Base-by-base conservation (phyloP, 2,888 invertebrate species). In the Patella depressa region DNA sequence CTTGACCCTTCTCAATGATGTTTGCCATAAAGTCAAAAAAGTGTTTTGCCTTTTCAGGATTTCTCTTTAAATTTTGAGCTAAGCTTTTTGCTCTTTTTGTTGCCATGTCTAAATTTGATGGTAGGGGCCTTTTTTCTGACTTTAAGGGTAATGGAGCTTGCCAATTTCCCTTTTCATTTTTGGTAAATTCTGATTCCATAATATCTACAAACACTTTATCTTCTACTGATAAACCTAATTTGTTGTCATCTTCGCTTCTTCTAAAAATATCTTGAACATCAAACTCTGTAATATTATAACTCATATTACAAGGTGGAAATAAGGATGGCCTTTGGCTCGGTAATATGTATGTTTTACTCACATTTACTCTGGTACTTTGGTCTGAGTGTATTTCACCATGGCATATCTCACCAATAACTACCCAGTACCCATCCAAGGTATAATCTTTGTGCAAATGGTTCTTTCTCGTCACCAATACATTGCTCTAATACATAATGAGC, bases 1-100 rank as follows among this genome's bases (percentile, higher is more conserved):
- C 77, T 54, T 54, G 59, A 17, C 70, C 53, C 3, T 17, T 59
- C 17, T 59, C 65, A 12, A 77, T 5, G 65, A 59, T 11, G 14
- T 69, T 70, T 15, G 59, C 55, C 77, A 76, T 76, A 57, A 74
- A 76, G 11, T 17, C 34, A 24, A 74, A 17, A 34, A 74, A 59
- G 53, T 76, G 77, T 54, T 74, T n/a, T 24, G 17, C 3, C 45
- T 76, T 74, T 12, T 15, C n/a, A 15, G 53, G 69, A 24, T 73
- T 54, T 76, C 76, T 59, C 54, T 29, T 5, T 17, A 76, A 19
- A 15, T 15, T 55, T 5, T 12, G 12, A 34, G 73, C 74, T 24
- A 76, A 57, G 11, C 14, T 14, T 19, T 76, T 72, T 12, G 72
- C 72, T 24, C 72, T n/a, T 5, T 57, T 17, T 19, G 53, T 12